A percentile compares a stretch with the other conserved stretches of the same genome.
Conservation (phyloP, 2,113 vertebrate species). For the Gavialis gangeticus region DNA sequence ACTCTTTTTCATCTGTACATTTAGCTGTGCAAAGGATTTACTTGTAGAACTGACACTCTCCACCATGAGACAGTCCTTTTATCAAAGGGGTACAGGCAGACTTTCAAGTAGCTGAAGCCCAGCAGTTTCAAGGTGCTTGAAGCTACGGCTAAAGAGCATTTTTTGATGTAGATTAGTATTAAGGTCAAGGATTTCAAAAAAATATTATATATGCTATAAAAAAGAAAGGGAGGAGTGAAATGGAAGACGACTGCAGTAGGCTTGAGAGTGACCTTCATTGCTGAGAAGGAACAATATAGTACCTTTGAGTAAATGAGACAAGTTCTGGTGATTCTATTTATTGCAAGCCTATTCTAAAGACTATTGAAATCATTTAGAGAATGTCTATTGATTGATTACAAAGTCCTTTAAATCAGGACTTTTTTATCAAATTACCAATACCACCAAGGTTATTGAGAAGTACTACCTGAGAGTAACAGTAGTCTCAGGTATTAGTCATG, state of each 20-base stretch:
- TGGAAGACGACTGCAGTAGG: background rate
- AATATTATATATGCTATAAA: background rate
- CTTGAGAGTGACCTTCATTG: conserved; percentile 2
- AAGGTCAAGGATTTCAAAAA: background rate
- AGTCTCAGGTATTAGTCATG: too few relatives aligned
- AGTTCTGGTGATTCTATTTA: background rate
- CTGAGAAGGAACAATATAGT: background rate
- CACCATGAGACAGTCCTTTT: background rate
- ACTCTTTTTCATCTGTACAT: background rate
- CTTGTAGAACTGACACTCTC: background rate
- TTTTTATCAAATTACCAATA: background rate
- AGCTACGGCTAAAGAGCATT: background rate
- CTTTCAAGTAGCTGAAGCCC: background rate
- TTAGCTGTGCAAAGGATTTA: background rate
- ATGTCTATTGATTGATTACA: background rate
- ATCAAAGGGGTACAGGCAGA: background rate
- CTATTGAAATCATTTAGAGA: background rate
- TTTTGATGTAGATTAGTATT: background rate
- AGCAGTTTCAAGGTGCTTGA: background rate
- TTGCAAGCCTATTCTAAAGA: background rate
- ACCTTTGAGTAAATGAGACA: background rate
- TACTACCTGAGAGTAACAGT: background rate
- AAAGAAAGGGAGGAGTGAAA: background rate
- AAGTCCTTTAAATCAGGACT: conserved; percentile 7
- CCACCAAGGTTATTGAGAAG: too few relatives aligned